Evolutionary conservation across 2,797 vertebrate species (phyloP).

Genomic region (Ara ararauna): DNA sequence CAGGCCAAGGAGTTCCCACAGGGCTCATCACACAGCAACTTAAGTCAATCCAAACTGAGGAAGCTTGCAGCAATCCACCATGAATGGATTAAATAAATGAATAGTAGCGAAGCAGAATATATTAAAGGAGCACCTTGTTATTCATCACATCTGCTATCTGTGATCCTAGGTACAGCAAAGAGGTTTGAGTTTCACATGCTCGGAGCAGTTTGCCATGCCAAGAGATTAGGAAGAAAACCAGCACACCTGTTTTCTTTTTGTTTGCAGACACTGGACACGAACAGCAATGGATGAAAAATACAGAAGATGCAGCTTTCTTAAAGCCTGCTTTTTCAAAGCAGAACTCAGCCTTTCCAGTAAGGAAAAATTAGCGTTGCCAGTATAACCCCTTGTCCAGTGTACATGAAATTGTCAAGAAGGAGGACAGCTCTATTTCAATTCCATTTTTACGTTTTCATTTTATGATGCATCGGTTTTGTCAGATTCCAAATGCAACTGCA

Average conservation of each 20-base stretch:
- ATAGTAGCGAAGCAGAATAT: not conserved
- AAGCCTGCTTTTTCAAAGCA: not conserved
- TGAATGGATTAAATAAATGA: not conserved
- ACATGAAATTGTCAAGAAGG: not conserved
- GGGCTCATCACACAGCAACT: not conserved
- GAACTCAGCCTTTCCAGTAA: not conserved
- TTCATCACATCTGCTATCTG: not conserved
- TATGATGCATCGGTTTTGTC: not conserved
- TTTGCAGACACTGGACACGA: not conserved
- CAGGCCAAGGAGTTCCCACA: slow-evolving; percentile 36
- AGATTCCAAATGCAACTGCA: slow-evolving; percentile 10
- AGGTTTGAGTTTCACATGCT: not conserved
- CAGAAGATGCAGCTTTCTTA: not conserved
- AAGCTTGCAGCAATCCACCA: not conserved
- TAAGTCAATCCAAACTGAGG: not conserved
- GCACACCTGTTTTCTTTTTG: not conserved
- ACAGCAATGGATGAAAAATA: not conserved
- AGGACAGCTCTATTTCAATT: not conserved
- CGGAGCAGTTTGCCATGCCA: not conserved
- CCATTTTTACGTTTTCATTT: not conserved
- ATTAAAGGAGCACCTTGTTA: not conserved
- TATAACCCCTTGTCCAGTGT: not conserved
- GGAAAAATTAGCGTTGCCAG: not conserved
- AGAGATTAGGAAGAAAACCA: not conserved
- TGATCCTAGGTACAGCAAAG: not conserved